These are phyloP conservation scores for Tuta absoluta DNA, from an alignment of 2,888 invertebrate genomes.

Conservation along the genomic window DNA sequence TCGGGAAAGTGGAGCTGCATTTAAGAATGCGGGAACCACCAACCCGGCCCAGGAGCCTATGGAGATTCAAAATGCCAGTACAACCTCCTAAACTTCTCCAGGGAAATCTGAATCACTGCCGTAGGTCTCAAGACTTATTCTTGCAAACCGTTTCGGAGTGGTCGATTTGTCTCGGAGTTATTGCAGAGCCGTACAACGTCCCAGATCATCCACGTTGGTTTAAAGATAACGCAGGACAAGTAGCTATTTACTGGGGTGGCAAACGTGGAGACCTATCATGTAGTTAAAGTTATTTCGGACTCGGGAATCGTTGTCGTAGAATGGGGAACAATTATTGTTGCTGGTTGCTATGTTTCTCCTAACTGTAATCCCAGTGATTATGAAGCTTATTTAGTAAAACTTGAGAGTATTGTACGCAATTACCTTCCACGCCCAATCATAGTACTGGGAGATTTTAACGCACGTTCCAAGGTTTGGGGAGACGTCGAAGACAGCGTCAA, in stretches of 20 bases:
- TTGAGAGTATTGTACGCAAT: neutral
- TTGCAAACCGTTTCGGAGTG: constrained; percentile 28
- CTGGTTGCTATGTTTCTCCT: constrained; percentile 32
- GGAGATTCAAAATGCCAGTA: neutral
- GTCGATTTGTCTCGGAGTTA: constrained; percentile 14
- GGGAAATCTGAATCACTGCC: no score
- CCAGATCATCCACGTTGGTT: constrained; percentile 6
- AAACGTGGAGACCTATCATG: constrained; percentile 13
- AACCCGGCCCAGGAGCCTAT: neutral
- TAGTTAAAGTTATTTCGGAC: constrained; percentile 14
- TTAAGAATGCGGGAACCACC: no score
- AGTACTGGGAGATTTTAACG: constrained; percentile 30
- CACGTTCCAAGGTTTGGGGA: constrained; percentile 22
- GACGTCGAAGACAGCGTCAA: neutral
- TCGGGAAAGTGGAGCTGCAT: neutral
- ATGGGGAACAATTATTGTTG: constrained; percentile 25
- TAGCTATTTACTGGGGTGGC: constrained; percentile 16
- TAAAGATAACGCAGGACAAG: neutral
- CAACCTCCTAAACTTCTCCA: constrained; percentile 21
- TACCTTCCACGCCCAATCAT: constrained; percentile 24
- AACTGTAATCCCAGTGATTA: constrained; percentile 11
- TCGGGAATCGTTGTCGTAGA: constrained; percentile 25
- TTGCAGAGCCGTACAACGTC: neutral
- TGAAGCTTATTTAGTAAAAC: neutral
- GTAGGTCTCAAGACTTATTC: constrained; percentile 28